Conservation (phyloP, 2,113 vertebrate genomes). For the Thunnus thynnus region DNA sequence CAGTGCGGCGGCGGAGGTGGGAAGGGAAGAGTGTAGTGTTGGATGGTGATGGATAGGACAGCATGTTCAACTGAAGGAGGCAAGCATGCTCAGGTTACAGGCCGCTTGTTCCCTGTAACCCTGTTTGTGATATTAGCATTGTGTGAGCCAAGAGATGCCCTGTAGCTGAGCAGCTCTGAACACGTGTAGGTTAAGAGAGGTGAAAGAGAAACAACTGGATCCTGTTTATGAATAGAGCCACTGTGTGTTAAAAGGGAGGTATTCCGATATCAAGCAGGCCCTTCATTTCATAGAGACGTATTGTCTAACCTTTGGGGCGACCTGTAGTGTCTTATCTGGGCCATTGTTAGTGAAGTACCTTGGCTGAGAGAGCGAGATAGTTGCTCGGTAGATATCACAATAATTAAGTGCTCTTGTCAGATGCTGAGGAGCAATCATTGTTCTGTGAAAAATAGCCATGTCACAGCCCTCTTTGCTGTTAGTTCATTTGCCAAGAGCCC, state of each 20-base stretch:
- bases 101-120: constrained; percentile 58
- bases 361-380: constrained; percentile 11
- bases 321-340: constrained; percentile 41
- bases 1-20: constrained; percentile 59
- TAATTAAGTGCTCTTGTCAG: constrained; percentile 56
- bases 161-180: constrained; percentile 44
- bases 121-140: constrained; percentile 63
- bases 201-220: constrained; percentile 49
- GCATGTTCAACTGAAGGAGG: constrained; percentile 55
- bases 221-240: constrained; percentile 59
- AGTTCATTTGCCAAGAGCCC: constrained; percentile 11
- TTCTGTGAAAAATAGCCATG: constrained; percentile 32
- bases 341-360: constrained; percentile 54
- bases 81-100: constrained; percentile 66
- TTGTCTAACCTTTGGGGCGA: constrained; percentile 36
- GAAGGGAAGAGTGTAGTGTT: constrained; percentile 55
- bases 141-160: constrained; percentile 56
- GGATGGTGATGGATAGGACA: constrained; percentile 75
- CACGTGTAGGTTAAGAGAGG: constrained; percentile 43
- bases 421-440: constrained; percentile 44
- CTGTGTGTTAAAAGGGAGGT: constrained; percentile 42
- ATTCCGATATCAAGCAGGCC: constrained; percentile 38
- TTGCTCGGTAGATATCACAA: constrained; percentile 28
- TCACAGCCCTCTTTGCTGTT: background rate
- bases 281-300: constrained; percentile 30